Percentiles rank a stretch among this genome's conserved stretches.
Evolutionary conservation across 2,888 invertebrate genomes (phyloP).

Genomic region (Sceliomorpha sp.): DNA sequence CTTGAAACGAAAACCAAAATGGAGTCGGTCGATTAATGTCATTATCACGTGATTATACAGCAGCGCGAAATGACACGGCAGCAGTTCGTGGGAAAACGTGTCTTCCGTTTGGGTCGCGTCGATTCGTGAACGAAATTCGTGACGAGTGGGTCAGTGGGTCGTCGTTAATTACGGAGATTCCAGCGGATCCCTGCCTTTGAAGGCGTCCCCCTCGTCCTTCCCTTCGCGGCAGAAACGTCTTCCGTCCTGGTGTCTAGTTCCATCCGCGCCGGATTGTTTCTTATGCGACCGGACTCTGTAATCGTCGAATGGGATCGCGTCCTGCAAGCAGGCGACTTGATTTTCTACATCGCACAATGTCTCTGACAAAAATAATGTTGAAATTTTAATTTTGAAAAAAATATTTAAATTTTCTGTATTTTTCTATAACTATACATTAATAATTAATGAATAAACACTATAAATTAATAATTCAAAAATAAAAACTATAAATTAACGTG

Average conservation of each 20-base stretch:
- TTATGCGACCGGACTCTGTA: constrained; percentile 49
- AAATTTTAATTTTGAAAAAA: no score
- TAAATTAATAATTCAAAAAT: no score
- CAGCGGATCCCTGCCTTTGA: constrained; percentile 37
- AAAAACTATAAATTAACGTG: no score
- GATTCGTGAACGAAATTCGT: constrained; percentile 54
- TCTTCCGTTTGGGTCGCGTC: constrained; percentile 46
- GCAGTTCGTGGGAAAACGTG: constrained; percentile 51
- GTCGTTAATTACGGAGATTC: constrained; percentile 53
- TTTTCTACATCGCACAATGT: not conserved
- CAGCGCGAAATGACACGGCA: constrained; percentile 52
- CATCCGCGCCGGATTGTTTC: constrained; percentile 35
- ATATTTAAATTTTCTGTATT: no score
- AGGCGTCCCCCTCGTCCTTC: constrained; percentile 12
- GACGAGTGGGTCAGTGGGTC: constrained; percentile 58
- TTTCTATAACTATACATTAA: no score
- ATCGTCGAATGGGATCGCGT: constrained; percentile 52
- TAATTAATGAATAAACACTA: no score
- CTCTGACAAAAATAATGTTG: no score
- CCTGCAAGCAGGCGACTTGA: constrained; percentile 14
- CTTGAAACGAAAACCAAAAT: no score
- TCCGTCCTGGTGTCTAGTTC: constrained; percentile 8
- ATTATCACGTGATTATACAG: constrained; percentile 42
- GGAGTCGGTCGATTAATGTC: constrained; percentile 20
- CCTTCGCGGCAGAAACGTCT: constrained; percentile 8